A percentile compares a stretch with the other conserved stretches of the same genome.
phyloP scores from a whole-genome alignment of 2,888 invertebrate genomes.

The Podabrus alpinus region DNA sequence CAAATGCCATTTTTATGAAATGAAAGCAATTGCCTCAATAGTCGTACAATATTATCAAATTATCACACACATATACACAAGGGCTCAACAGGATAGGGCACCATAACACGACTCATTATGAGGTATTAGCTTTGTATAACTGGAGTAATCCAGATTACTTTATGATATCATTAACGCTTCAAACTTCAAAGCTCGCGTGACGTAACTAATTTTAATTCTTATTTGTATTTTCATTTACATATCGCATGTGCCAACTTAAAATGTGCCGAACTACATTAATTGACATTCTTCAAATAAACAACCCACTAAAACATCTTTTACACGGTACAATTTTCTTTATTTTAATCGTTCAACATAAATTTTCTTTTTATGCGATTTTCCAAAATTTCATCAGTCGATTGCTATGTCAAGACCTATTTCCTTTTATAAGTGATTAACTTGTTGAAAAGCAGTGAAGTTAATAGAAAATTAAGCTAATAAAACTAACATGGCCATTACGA shows the following conservation, averaged over 20 bases:
- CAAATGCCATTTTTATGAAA: conserved; percentile 43
- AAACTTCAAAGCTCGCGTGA: conserved; percentile 50
- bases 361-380: not conserved
- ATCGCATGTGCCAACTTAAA: conserved; percentile 47
- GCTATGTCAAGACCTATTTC: not conserved
- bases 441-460: conserved; percentile 3
- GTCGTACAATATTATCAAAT: conserved; percentile 48
- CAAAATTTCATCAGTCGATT: not conserved
- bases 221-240: conserved; percentile 49
- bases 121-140: conserved; percentile 50
- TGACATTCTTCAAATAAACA: conserved; percentile 8
- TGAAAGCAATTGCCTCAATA: conserved; percentile 45
- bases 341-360: not conserved
- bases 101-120: conserved; percentile 50
- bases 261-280: conserved; percentile 45
- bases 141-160: conserved; percentile 52
- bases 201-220: conserved; percentile 51
- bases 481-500: not conserved
- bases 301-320: not conserved
- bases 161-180: conserved; percentile 51
- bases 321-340: not conserved
- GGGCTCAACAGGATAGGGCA: conserved; percentile 46
- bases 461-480: conserved; percentile 5
- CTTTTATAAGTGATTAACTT: not conserved
- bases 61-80: conserved; percentile 40